A percentile compares a stretch with the other conserved stretches of the same genome.
Conservation (phyloP, 2,888 invertebrate species). For the Petrolisthes manimaculis region DNA sequence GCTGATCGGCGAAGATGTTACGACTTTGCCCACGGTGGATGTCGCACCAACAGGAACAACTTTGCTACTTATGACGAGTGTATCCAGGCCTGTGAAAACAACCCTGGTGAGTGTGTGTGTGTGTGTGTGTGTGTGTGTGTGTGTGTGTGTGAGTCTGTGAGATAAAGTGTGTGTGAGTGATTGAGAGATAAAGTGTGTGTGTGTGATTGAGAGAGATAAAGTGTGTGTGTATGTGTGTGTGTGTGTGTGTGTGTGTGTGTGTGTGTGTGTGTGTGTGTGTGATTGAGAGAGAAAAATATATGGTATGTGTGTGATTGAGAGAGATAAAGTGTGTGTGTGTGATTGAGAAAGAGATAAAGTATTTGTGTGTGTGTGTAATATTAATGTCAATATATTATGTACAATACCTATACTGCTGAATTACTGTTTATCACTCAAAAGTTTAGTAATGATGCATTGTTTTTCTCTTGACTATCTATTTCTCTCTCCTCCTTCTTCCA, state of each 20-base stretch:
- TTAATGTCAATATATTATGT: too few relatives aligned
- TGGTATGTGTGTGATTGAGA: not conserved
- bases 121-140: not conserved
- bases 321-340: not conserved
- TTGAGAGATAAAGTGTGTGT: too few relatives aligned
- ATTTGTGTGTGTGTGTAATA: too few relatives aligned
- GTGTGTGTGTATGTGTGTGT: not conserved
- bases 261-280: too few relatives aligned
- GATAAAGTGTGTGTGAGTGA: not conserved
- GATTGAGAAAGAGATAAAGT: too few relatives aligned
- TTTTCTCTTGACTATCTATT: too few relatives aligned
- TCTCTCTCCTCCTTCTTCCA: too few relatives aligned
- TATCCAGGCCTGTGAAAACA: slow-evolving; percentile 47
- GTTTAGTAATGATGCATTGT: too few relatives aligned
- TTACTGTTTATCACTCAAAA: too few relatives aligned
- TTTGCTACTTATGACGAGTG: slow-evolving; percentile 83
- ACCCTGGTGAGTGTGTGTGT: slow-evolving; percentile 13
- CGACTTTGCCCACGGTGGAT: slow-evolving; percentile 88
- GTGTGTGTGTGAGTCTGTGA: not conserved
- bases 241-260: not conserved
- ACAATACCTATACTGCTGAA: too few relatives aligned
- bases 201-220: too few relatives aligned
- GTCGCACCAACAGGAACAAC: slow-evolving; percentile 89
- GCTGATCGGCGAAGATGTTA: slow-evolving; percentile 79
- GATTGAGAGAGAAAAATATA: not conserved